A percentile compares a stretch with the other conserved stretches of the same genome.
phyloP scores from a whole-genome alignment of 2,797 vertebrate species.

The Premnoplex brunnescens region DNA sequence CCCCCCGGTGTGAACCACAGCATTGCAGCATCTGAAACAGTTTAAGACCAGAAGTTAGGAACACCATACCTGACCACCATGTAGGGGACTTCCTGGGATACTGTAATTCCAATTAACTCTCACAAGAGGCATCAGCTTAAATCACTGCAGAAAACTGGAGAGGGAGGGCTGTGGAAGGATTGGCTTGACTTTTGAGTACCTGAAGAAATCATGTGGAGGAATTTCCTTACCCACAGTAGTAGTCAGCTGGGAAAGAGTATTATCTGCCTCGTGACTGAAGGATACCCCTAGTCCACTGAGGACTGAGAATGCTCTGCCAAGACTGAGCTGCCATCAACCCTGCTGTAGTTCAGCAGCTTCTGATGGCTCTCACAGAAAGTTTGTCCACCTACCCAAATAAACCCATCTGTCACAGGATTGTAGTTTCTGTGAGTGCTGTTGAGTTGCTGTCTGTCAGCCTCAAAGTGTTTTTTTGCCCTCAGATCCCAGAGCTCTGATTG shows the following conservation, averaged over 20 bases:
- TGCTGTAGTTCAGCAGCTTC: neutral
- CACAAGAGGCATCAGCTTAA: neutral
- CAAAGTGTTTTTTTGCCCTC: neutral
- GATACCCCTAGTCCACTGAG: neutral
- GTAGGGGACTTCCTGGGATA: neutral
- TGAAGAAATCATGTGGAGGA: neutral
- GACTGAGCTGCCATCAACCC: neutral
- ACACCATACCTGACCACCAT: accelerated
- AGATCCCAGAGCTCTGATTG: neutral
- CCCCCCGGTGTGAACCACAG: neutral
- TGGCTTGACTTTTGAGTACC: neutral
- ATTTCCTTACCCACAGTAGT: neutral
- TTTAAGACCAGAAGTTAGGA: neutral
- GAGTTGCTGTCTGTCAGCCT: neutral
- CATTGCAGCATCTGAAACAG: neutral
- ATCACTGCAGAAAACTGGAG: neutral
- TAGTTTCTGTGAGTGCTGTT: neutral
- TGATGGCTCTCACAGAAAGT: neutral
- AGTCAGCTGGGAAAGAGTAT: neutral
- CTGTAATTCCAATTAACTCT: neutral
- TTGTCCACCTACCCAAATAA: accelerated
- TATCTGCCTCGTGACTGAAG: neutral
- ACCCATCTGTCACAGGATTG: neutral
- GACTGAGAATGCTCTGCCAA: neutral
- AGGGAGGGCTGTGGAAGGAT: neutral